Conservation (phyloP, 2,888 invertebrate species). For the Hipparchia semele region DNA sequence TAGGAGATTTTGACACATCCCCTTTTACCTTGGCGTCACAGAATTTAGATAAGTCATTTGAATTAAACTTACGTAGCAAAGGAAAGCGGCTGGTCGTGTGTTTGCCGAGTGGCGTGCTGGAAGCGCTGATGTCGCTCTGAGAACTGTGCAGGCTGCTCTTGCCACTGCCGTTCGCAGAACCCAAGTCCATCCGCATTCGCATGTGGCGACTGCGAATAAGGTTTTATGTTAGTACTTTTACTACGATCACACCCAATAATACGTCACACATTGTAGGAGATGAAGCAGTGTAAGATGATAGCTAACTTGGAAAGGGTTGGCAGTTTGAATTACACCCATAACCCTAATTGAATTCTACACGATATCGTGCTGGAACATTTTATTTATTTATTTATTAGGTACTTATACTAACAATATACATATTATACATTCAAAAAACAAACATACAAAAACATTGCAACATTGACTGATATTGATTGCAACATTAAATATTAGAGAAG, state of each 20-base stretch:
- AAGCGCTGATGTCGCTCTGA: slow-evolving; percentile 87
- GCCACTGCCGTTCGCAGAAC: slow-evolving; percentile 80
- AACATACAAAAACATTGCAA: too few relatives aligned
- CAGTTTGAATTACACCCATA: too few relatives aligned
- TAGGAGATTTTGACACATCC: too few relatives aligned
- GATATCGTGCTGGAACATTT: too few relatives aligned
- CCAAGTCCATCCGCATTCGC: slow-evolving; percentile 80
- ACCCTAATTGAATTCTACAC: too few relatives aligned
- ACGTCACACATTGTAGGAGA: neutral
- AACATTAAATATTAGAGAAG: too few relatives aligned
- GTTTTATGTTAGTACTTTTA: neutral
- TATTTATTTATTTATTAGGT: too few relatives aligned
- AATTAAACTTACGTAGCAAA: slow-evolving; percentile 62
- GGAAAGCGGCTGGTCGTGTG: slow-evolving; percentile 77
- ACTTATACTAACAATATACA: too few relatives aligned
- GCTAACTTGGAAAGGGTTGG: neutral
- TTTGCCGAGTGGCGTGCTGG: slow-evolving; percentile 81
- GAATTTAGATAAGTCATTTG: neutral
- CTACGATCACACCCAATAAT: too few relatives aligned
- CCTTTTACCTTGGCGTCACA: too few relatives aligned
- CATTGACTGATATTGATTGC: too few relatives aligned
- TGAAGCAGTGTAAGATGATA: neutral
- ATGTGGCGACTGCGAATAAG: slow-evolving; percentile 69
- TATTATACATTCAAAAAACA: too few relatives aligned
- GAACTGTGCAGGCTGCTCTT: slow-evolving; percentile 86